Conservation (phyloP, 2,888 invertebrate species). For the Eueremaeus valkanovi region DNA sequence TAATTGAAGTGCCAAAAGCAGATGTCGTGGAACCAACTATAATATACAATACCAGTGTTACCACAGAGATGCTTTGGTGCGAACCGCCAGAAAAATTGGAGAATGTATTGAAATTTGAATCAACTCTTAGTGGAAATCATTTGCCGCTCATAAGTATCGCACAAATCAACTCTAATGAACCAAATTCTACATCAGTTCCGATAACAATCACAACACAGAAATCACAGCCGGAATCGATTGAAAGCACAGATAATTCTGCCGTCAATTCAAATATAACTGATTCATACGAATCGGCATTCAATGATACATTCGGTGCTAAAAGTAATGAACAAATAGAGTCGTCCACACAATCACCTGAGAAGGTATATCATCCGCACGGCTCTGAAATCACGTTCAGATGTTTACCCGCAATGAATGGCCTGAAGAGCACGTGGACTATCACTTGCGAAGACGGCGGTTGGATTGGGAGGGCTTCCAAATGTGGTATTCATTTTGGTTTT, state of each 20-base stretch:
- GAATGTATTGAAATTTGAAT: slow-evolving; percentile 33
- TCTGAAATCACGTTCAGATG: slow-evolving; percentile 79
- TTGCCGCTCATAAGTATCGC: slow-evolving; percentile 38
- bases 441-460: slow-evolving; percentile 78
- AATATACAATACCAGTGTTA: not conserved
- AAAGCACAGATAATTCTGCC: no score
- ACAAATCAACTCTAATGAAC: slow-evolving; percentile 15
- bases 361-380: slow-evolving; percentile 62
- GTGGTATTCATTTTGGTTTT: slow-evolving; percentile 2
- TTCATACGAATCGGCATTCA: not conserved
- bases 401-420: slow-evolving; percentile 50
- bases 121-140: not conserved
- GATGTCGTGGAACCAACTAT: not conserved
- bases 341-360: not conserved
- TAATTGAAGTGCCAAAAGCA: slow-evolving; percentile 11
- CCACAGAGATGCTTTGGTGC: slow-evolving; percentile 23
- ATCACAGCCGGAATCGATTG: not conserved
- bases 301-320: not conserved
- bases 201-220: not conserved
- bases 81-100: slow-evolving; percentile 36
- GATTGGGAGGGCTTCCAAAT: slow-evolving; percentile 68
- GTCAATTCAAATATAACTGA: not conserved
- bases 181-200: not conserved
- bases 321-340: not conserved
- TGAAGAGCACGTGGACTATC: slow-evolving; percentile 77